Conservation (phyloP, 2,113 vertebrate genomes). For the Struthidea cinerea region DNA sequence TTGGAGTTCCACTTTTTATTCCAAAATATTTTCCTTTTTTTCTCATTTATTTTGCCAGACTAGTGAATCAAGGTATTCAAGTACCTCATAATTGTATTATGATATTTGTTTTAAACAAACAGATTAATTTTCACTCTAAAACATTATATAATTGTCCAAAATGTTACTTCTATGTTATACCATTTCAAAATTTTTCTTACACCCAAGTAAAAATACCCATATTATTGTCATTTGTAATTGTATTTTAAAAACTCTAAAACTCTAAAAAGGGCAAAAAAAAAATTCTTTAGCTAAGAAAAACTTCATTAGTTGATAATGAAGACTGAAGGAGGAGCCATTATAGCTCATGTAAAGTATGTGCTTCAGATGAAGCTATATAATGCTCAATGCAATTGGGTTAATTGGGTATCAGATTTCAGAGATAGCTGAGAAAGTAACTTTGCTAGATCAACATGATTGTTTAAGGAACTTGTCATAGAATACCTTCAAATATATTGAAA, state of each 20-base stretch:
- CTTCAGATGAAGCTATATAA: neutral
- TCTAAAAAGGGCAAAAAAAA: too few relatives aligned
- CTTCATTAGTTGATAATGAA: neutral
- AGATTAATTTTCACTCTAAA: neutral
- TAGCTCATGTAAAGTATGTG: neutral
- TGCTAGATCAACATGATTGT: neutral
- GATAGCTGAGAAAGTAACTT: neutral
- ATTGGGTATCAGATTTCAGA: neutral
- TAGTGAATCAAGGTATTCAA: neutral
- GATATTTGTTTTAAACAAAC: neutral
- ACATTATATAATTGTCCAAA: neutral
- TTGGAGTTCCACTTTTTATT: neutral
- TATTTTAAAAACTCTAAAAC: neutral
- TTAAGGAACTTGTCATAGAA: neutral
- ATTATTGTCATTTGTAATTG: neutral
- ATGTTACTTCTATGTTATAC: neutral
- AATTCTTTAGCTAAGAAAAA: neutral
- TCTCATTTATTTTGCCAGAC: neutral
- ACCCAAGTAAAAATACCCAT: neutral
- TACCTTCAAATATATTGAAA: neutral
- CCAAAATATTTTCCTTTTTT: neutral
- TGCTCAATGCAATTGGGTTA: neutral
- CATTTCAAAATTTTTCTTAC: neutral
- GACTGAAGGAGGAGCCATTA: neutral
- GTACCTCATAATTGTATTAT: neutral